These are phyloP conservation scores for Narcine bancroftii DNA, from an alignment of 2,113 vertebrate genomes.

Conservation along the genomic window DNA sequence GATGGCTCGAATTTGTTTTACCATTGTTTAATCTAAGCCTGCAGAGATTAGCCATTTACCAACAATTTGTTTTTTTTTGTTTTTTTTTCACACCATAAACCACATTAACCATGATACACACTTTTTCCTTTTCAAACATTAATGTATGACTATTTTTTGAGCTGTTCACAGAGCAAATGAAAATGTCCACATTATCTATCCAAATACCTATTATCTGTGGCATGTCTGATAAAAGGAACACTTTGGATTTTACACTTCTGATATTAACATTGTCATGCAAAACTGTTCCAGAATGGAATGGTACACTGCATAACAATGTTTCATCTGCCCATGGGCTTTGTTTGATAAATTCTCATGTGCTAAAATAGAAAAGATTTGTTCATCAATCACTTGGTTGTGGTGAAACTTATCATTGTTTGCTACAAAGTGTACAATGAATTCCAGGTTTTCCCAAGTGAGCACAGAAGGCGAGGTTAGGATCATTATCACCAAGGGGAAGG, in stretches of 20 bases:
- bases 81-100: too few species aligned
- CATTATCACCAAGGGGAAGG: not conserved
- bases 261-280: not conserved
- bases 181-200: not conserved
- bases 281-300: not conserved
- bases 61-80: too few species aligned
- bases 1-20: not conserved
- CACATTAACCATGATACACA: too few species aligned
- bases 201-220: not conserved
- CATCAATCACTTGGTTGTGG: not conserved
- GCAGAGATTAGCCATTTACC: not conserved
- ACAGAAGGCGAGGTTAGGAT: not conserved
- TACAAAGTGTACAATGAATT: not conserved
- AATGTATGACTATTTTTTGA: not conserved
- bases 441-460: not conserved
- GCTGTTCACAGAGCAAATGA: not conserved
- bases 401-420: not conserved
- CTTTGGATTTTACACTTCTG: not conserved
- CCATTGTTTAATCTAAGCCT: not conserved
- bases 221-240: not conserved
- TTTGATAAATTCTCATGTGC: not conserved
- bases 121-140: too few species aligned
- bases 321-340: not conserved
- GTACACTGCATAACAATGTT: too few species aligned
- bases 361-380: not conserved